Conservation (phyloP, 2,797 vertebrate genomes). For the Coendou prehensilis region DNA sequence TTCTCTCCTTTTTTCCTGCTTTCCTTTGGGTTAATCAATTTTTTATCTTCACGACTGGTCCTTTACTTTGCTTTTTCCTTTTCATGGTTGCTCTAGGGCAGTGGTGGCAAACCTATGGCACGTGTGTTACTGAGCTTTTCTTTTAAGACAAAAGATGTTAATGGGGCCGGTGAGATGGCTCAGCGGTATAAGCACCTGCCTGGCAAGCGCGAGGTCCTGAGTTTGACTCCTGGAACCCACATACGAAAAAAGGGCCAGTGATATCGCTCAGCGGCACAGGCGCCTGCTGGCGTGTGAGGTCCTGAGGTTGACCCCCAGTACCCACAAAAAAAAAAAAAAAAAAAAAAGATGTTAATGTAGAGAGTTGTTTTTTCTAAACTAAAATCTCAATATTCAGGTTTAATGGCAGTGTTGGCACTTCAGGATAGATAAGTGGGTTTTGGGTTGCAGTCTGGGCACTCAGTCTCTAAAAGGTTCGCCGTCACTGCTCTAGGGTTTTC, state of each 20-base stretch:
- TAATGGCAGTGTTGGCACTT: neutral
- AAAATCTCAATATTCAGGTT: neutral
- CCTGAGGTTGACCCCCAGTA: no score
- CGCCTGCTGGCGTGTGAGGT: no score
- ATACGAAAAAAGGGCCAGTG: no score
- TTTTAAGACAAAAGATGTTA: neutral
- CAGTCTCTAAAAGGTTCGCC: neutral
- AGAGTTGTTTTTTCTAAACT: neutral
- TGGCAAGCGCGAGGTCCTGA: no score
- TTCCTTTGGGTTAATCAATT: neutral
- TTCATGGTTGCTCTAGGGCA: neutral
- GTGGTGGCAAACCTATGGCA: neutral
- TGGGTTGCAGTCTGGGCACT: neutral
- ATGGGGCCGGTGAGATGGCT: neutral
- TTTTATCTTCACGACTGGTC: neutral
- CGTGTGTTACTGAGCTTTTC: neutral
- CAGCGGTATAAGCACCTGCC: no score
- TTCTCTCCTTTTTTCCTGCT: neutral
- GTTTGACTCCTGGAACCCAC: no score
- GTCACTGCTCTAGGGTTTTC: neutral
- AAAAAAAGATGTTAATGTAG: neutral
- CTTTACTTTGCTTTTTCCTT: constrained; percentile 19
- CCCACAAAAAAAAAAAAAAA: no score
- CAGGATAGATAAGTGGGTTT: neutral
- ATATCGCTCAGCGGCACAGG: no score